Percentiles rank a stretch among this genome's conserved stretches.
These are phyloP conservation scores for Cataglyphis albicans DNA, from an alignment of 2,888 invertebrate species.

Conservation along the genomic window DNA sequence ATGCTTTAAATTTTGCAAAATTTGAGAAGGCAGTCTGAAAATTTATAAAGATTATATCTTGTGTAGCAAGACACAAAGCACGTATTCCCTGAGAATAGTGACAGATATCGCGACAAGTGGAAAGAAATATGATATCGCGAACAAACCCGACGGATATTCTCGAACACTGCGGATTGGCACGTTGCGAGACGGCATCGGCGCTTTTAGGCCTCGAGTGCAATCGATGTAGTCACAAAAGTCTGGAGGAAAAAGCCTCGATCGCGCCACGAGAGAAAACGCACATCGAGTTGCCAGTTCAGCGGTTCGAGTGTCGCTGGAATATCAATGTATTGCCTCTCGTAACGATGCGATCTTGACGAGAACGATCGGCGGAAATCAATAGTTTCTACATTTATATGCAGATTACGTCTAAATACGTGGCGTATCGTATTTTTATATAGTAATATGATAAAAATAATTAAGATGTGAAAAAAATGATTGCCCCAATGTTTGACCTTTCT, in stretches of 20 bases:
- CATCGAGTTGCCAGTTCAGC: conserved; percentile 68
- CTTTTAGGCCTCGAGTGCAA: conserved; percentile 68
- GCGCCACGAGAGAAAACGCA: conserved; percentile 37
- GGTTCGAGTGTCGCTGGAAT: conserved; percentile 57
- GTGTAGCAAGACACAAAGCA: not conserved
- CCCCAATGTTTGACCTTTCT: not conserved
- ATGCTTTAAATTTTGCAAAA: not conserved
- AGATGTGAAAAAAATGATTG: not conserved
- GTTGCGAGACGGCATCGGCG: conserved; percentile 69
- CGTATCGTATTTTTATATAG: not conserved
- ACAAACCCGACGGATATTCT: conserved; percentile 58
- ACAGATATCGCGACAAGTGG: conserved; percentile 7
- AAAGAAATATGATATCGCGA: conserved; percentile 50
- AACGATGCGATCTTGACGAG: conserved; percentile 28
- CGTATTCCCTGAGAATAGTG: not conserved
- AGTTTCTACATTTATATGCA: not conserved
- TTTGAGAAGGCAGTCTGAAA: not conserved
- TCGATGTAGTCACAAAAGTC: conserved; percentile 33
- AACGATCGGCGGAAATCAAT: conserved; percentile 14
- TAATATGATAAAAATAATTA: not conserved
- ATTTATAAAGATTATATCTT: not conserved
- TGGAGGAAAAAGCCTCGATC: conserved; percentile 48
- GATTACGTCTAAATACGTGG: not conserved
- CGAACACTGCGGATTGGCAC: conserved; percentile 73
- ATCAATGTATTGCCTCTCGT: conserved; percentile 33